A percentile compares a stretch with the other conserved stretches of the same genome.
Evolutionary conservation across 2,797 vertebrate species (phyloP).

Genomic region (Sebastes alutus): DNA sequence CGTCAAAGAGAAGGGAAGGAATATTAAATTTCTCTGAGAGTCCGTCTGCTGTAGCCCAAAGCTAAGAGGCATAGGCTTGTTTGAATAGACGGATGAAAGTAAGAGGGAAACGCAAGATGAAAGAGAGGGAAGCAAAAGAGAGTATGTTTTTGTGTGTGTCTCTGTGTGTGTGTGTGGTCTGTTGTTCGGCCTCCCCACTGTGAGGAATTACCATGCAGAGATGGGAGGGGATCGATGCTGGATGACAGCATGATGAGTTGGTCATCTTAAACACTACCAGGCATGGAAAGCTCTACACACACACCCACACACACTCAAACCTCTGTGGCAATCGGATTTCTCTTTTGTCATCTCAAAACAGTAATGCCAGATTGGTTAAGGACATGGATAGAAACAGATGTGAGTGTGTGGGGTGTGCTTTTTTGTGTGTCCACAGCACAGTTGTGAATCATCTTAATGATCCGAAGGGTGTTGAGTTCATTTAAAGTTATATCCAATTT

Average conservation of each 20-base stretch:
- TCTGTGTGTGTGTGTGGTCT: constrained; percentile 46
- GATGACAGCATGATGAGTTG: constrained; percentile 66
- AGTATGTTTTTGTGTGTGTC: constrained; percentile 22
- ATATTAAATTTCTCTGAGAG: constrained; percentile 66
- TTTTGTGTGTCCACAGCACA: constrained; percentile 6
- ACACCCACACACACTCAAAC: constrained; percentile 10
- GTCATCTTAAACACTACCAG: constrained; percentile 71
- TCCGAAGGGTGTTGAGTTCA: background rate
- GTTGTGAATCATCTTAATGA: constrained; percentile 1
- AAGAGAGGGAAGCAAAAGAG: constrained; percentile 40
- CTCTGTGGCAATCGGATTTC: constrained; percentile 64
- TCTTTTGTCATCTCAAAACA: constrained; percentile 50
- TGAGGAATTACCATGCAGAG: constrained; percentile 51
- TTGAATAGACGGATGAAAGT: constrained; percentile 75
- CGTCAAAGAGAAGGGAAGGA: constrained; percentile 52
- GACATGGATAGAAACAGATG: constrained; percentile 55
- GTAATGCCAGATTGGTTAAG: constrained; percentile 43
- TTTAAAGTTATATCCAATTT: background rate
- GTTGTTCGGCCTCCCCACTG: constrained; percentile 40
- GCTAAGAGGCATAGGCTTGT: constrained; percentile 51
- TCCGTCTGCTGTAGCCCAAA: constrained; percentile 50
- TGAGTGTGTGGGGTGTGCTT: constrained; percentile 11
- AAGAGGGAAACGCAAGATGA: constrained; percentile 63
- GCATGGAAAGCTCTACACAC: constrained; percentile 14
- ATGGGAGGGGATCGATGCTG: constrained; percentile 54